These are phyloP conservation scores for Megaceryle torquata DNA, from an alignment of 2,113 vertebrate genomes.

Conservation along the genomic window DNA sequence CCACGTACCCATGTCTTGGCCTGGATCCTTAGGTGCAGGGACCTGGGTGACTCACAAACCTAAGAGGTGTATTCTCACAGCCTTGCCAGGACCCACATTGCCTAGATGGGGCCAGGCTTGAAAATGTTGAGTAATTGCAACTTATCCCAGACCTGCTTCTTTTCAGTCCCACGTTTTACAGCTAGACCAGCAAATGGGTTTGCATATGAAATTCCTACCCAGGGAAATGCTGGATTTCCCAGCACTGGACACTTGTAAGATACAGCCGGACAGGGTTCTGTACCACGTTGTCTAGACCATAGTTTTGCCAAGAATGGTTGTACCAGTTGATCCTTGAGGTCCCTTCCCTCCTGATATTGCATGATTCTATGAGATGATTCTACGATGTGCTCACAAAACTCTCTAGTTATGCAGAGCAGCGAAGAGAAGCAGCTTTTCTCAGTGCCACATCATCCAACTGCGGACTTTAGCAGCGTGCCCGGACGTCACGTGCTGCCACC, in stretches of 20 bases:
- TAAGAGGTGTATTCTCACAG: not conserved
- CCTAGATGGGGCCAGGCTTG: not conserved
- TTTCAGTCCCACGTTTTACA: rapidly evolving
- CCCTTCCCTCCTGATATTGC: too few species aligned
- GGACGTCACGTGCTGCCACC: not conserved
- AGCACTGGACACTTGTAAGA: too few species aligned
- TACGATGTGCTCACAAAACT: not conserved
- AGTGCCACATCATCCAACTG: rapidly evolving
- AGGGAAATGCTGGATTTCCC: too few species aligned
- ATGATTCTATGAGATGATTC: too few species aligned
- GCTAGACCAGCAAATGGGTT: not conserved
- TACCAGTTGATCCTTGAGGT: too few species aligned
- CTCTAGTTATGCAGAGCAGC: rapidly evolving
- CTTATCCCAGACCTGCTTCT: not conserved
- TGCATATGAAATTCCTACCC: too few species aligned
- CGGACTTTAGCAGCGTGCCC: rapidly evolving
- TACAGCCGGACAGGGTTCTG: too few species aligned
- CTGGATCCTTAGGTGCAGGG: too few species aligned
- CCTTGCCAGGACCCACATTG: too few species aligned
- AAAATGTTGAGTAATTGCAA: rapidly evolving
- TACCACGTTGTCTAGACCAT: too few species aligned
- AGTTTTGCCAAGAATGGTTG: too few species aligned
- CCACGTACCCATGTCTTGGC: rapidly evolving
- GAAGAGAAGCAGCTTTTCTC: not conserved
- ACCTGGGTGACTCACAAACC: too few species aligned